Base-by-base conservation (phyloP, 1,140 invertebrate species). In the Arion vulgaris region DNA sequence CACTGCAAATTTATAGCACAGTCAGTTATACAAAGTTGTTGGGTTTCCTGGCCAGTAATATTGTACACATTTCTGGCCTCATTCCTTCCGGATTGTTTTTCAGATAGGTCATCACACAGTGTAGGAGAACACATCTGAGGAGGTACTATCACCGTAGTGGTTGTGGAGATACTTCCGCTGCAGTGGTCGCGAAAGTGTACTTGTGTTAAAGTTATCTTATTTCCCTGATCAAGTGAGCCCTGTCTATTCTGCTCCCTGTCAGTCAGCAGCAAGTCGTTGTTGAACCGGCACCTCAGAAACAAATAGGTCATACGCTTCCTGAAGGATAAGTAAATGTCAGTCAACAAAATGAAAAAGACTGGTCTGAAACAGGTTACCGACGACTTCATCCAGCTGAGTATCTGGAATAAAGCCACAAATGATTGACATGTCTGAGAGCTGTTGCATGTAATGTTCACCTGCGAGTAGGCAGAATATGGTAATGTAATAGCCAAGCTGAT, bases 381-480 rank as follows among this genome's bases (percentile, higher is more conserved):
- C 32, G 84, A 86, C 26, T 82, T 36, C 76, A 84, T 72, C 85
- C 81, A 84, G 53, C 76, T 80, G 13, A 85, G 74, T 36, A 81
- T 83, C 53, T 84, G 83, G 36, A 86, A 71, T 38, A 86, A 41
- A 17, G 74, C 77, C 11, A 81, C 41, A 39, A 78, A 74, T 19
- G 85, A 86, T 41, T 80, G 49, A 51, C 85, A 86, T 39, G 36
- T 74, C 45, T 81, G 38, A 7, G 2, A 2, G 45, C 82, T 83
- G 34, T 72, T 45, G 71, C 85, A 86, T 13, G 76, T 28, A 0
- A 83, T 81, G 68, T 66, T 62, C 36, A 86, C 62, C 73, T 83
- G 69, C 39, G 81, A 83, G 39, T 83, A 83, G 38, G 85, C 81
- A 9, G 83, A 82, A 76, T 68, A 86, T 9, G 85, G 85, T 53